Percentiles rank a stretch among this genome's conserved stretches.
phyloP scores from a whole-genome alignment of 2,888 invertebrate species.

The Pollenia labialis region DNA sequence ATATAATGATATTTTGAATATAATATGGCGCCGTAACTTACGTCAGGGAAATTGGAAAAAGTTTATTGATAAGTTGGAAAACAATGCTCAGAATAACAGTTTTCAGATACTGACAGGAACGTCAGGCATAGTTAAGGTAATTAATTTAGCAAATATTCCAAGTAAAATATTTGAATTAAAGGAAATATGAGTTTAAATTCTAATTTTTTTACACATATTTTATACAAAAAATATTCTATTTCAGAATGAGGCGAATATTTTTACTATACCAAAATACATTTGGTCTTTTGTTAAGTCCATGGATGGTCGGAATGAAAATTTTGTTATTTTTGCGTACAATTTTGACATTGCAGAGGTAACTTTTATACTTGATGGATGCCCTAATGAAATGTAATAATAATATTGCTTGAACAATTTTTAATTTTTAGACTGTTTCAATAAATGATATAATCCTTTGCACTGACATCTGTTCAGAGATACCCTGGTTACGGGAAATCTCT shows the following conservation, averaged over 20 bases:
- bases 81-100: slow-evolving; percentile 34
- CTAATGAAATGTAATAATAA: background rate
- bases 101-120: slow-evolving; percentile 58
- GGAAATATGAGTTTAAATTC: background rate
- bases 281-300: slow-evolving; percentile 63
- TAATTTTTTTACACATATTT: background rate
- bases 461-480: slow-evolving; percentile 62
- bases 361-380: slow-evolving; percentile 7
- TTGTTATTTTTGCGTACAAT: slow-evolving; percentile 61
- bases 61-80: slow-evolving; percentile 48
- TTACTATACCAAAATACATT: slow-evolving; percentile 47
- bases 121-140: background rate
- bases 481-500: slow-evolving; percentile 50
- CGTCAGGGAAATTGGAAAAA: slow-evolving; percentile 66
- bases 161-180: slow-evolving; percentile 2
- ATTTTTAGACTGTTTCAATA: background rate
- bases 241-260: slow-evolving; percentile 16
- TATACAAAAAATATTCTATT: background rate
- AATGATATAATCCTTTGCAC: slow-evolving; percentile 54
- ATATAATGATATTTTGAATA: slow-evolving; percentile 55
- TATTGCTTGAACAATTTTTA: background rate
- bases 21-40: slow-evolving; percentile 65
- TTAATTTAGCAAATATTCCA: background rate
- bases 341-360: slow-evolving; percentile 53
- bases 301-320: slow-evolving; percentile 48